Conservation (phyloP, 2,888 invertebrate genomes). For the Rhamnusium bicolor region DNA sequence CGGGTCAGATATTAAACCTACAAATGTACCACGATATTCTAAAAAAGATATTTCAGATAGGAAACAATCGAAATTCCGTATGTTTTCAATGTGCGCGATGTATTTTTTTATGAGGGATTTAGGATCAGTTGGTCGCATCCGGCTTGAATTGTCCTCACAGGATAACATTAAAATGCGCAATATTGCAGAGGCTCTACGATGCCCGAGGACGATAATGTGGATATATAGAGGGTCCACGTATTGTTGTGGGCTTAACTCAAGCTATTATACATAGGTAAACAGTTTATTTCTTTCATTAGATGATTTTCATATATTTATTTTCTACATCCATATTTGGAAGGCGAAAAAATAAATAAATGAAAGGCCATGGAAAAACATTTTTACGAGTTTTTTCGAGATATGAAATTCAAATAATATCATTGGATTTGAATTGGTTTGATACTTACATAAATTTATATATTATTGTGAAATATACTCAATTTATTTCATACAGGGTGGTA, state of each 20-base stretch:
- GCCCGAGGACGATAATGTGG: slow-evolving; percentile 12
- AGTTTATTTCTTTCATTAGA: slow-evolving; percentile 7
- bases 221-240: not conserved
- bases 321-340: not conserved
- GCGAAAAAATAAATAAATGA: not conserved
- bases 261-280: not conserved
- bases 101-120: slow-evolving; percentile 43
- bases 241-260: not conserved
- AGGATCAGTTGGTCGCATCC: slow-evolving; percentile 37
- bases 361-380: too few species aligned
- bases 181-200: slow-evolving; percentile 24
- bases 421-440: too few species aligned
- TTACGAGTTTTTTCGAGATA: too few species aligned
- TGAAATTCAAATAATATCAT: too few species aligned
- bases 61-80: slow-evolving; percentile 16
- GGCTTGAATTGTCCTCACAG: slow-evolving; percentile 34
- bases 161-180: slow-evolving; percentile 48
- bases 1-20: not conserved
- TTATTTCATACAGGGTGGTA: too few species aligned
- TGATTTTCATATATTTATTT: not conserved
- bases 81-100: slow-evolving; percentile 29
- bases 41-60: not conserved
- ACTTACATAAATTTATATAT: too few species aligned
- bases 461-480: too few species aligned
- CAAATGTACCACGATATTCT: not conserved